These are phyloP conservation scores for Luffia ferchaultella DNA, from an alignment of 2,888 invertebrate genomes.

Conservation along the genomic window DNA sequence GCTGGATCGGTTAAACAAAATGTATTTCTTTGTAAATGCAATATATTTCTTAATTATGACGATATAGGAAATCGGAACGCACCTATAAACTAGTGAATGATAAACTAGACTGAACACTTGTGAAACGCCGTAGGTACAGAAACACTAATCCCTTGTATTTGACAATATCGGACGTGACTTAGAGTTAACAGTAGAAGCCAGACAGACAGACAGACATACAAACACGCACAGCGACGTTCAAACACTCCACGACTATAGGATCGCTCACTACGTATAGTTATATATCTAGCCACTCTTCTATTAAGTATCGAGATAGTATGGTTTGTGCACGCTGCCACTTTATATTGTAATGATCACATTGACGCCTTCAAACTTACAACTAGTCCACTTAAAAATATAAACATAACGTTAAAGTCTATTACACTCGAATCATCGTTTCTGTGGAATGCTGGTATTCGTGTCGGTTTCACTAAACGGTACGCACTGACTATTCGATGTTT, in stretches of 20 bases:
- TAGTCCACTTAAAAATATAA: constrained; percentile 32
- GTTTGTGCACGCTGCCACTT: constrained; percentile 58
- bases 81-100: constrained; percentile 18
- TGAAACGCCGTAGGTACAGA: constrained; percentile 34
- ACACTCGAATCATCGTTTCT: constrained; percentile 47
- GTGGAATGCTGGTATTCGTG: constrained; percentile 60
- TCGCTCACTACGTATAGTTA: constrained; percentile 34
- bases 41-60: constrained; percentile 1
- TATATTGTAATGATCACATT: constrained; percentile 55
- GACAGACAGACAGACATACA: constrained; percentile 40
- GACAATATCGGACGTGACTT: constrained; percentile 35
- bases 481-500: constrained; percentile 53
- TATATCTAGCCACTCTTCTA: constrained; percentile 14
- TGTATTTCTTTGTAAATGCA: neutral
- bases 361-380: constrained; percentile 51
- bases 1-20: neutral
- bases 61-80: constrained; percentile 18
- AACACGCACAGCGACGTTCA: constrained; percentile 45
- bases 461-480: constrained; percentile 42
- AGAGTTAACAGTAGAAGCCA: neutral
- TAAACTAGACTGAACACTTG: constrained; percentile 23
- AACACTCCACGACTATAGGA: constrained; percentile 49
- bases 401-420: constrained; percentile 21
- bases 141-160: constrained; percentile 49
- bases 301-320: constrained; percentile 40